phyloP scores from a whole-genome alignment of 2,113 vertebrate genomes.

The Rissa tridactyla region DNA sequence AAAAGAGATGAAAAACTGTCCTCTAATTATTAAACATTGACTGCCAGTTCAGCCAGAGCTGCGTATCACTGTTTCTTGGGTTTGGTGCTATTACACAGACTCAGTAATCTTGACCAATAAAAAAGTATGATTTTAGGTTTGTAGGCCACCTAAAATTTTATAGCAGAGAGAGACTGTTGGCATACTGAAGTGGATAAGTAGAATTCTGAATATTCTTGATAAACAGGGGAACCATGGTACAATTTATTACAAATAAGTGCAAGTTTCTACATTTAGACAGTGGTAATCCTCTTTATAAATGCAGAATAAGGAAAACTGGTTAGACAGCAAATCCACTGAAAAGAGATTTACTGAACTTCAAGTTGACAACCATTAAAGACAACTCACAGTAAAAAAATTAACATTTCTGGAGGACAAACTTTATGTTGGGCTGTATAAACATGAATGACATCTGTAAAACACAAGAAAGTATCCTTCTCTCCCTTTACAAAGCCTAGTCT shows the following conservation, averaged over 20 bases:
- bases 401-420: neutral
- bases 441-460: neutral
- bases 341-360: neutral
- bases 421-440: neutral
- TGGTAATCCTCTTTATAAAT: neutral
- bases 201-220: neutral
- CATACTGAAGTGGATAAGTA: neutral
- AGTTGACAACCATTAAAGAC: neutral
- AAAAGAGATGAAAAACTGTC: neutral
- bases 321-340: neutral
- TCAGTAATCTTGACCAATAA: neutral
- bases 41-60: neutral
- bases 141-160: neutral
- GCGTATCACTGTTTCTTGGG: neutral
- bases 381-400: neutral
- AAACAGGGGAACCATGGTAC: neutral
- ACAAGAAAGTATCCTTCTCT: neutral
- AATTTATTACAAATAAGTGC: neutral
- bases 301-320: neutral
- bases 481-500: neutral
- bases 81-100: neutral
- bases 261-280: neutral
- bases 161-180: neutral
- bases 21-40: neutral
- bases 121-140: neutral